A percentile compares a stretch with the other conserved stretches of the same genome.
Conservation (phyloP, 1,140 invertebrate genomes). For the Pseudomyrmex dendroicus region DNA sequence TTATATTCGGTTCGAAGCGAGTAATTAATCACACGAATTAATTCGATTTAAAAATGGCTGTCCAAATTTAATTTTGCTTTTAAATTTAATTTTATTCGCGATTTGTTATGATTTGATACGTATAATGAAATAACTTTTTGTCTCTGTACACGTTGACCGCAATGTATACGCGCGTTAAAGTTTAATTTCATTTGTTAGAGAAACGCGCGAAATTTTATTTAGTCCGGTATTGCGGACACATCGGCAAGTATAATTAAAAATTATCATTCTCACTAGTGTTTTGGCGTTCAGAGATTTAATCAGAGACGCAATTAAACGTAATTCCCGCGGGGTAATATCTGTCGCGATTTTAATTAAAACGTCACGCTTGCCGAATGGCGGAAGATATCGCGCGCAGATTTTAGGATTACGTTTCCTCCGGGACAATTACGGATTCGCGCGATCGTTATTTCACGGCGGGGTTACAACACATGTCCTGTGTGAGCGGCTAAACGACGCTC, state of each 20-base stretch:
- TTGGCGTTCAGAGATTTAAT: constrained; percentile 54
- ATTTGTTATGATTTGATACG: background rate
- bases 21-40: background rate
- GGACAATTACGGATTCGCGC: constrained; percentile 38
- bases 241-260: constrained; percentile 54
- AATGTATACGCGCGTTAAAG: no score
- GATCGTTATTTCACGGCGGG: constrained; percentile 13
- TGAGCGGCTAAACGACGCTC: background rate
- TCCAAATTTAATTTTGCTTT: background rate
- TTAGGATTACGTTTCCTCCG: constrained; percentile 41
- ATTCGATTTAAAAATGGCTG: background rate
- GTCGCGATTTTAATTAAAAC: constrained; percentile 60
- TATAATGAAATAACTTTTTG: background rate
- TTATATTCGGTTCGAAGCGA: background rate
- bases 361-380: constrained; percentile 53
- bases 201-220: background rate
- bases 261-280: constrained; percentile 52
- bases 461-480: no score
- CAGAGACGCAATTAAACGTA: constrained; percentile 47
- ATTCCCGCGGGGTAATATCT: constrained; percentile 42
- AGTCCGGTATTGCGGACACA: background rate
- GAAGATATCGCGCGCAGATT: constrained; percentile 40
- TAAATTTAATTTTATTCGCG: background rate
- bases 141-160: no score
- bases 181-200: constrained; percentile 19